Evolutionary conservation across 2,797 vertebrate species (phyloP), one percentile per base, ranked within the genome.

Genomic region (Erethizon dorsatum): DNA sequence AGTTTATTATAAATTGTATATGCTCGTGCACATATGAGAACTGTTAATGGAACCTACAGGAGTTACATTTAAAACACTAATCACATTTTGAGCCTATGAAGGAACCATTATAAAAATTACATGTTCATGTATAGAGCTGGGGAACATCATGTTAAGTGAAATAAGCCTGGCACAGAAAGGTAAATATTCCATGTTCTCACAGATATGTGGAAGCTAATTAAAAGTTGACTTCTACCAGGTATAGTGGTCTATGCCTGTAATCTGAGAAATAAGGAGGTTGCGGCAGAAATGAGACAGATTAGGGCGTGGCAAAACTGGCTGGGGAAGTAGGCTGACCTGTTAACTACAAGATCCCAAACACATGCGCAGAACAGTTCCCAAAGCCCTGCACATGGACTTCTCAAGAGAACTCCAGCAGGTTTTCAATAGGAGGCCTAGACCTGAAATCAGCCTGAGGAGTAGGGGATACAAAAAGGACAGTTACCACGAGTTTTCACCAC

Each of bases 1-100:
- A 83, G 73, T 84, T 90, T 91, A 45, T 8, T 67, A n/a, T 52
- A 96, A 78, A 91, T 84, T 54, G 73, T 63, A 89, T 47, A 86
- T 13, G 65, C 17, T 87, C 28, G 45, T 18, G 75, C 15, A 83
- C 33, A 86, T 67, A 59, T 71, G n/a, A 88, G 61, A 86, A 79
- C 90, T 96, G 67, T 31, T 78, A 94, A 94, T 67, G 47, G 59
- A 90, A 63, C 90, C 80, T 86, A 54, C 1, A 73, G 41, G 57
- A 92, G 2, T 87, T 90, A 84, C 24, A 85, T 37, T 88, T 78
- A 85, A 90, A 75, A 92, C 77, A 75, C 84, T 86, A 82, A 63
- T 24, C 77, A 6, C 3, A 61, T 83, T 67, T 91, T 45, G 24
- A 71, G 47, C 26, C 77, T 77, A 11, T 63, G 33, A 92, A 94